Evolutionary conservation across 1,140 invertebrate species (phyloP), one percentile per base, ranked within the genome.

Genomic region (Conus ventricosus): DNA sequence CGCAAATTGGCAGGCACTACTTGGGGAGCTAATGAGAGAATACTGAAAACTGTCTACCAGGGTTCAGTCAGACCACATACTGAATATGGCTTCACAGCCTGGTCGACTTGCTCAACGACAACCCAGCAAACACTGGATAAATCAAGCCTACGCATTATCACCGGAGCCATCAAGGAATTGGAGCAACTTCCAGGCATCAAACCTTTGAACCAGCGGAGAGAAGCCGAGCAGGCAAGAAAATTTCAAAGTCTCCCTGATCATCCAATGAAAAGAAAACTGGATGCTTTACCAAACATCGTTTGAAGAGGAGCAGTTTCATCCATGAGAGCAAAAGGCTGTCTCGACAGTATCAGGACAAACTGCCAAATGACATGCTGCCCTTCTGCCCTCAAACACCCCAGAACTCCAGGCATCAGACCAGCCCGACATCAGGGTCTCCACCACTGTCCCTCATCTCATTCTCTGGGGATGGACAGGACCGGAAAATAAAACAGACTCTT

Each of bases 21-120:
- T 39, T 39, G 39, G 39, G 39, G 39, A 39, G 39, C 39, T 39
- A 39, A 39, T 39, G 39, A 39, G 39, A 39, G 39, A 1, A 39
- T 39, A 39, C 39, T 88, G 55, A 90, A 86, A 83, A 63, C 82
- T 39, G 54, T 86, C 1, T 87, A 87, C 55, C 80, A 85, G 53
- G 85, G 87, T 67, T 78, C 67, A n/a, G 84, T 88, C 20, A 85
- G 85, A 39, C 88, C 87, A 20, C 83, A n/a, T 27, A 86, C 89
- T 25, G 88, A 91, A 67, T 88, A 88, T 67, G 88, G 88, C 53
- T 88, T 87, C 71, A 80, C 67, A 25, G 23, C 88, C 25, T 88
- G 90, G n/a, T 88, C 67, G 27, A 87, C 63, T 8, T 39, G 84
- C 82, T 25, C 88, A 76, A 87, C 82, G 63, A 87, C 63, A 4